Base-by-base conservation (phyloP, 2,113 vertebrate species). In the Bagarius yarrelli region DNA sequence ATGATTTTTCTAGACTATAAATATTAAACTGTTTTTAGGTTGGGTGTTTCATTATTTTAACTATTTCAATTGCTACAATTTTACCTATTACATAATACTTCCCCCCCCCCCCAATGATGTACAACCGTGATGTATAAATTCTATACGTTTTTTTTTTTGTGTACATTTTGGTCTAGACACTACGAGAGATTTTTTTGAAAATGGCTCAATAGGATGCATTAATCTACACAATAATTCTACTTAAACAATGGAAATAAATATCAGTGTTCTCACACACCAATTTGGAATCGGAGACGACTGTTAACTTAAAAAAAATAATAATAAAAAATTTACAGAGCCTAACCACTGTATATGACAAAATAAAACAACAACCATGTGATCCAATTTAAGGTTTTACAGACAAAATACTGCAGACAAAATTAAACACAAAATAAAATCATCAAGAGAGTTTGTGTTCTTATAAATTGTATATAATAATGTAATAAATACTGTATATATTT, bases 1-100 rank as follows among this genome's bases (percentile, higher is more conserved):
- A 83, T 64, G 19, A 66, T 83, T 86, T 83, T 86, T 57, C 80
- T 86, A 86, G 75, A 19, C 55, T 50, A 50, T 50, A 69, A 86
- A 63, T 71, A 79, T 78, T 56, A 66, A 76, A 79, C 50, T 27
- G 67, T 36, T 71, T 67, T 69, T 74, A 40, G 70, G 67, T 66
- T 69, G 74, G 44, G 74, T 83, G 76, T 69, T 80, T 85, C 19
- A 79, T 78, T 40, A 80, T 84, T 82, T 70, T 0, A 44, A 53
- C 9, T 56, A 11, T 64, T 78, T 77, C 18, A 14, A 77, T 56
- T 85, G 75, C 55, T 82, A 55, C 40, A 72, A 53, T 50, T 72
- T 85, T 47, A 5, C 73, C 16, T 73, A 30, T 70, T 34, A 69
- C 80, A 34, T 55, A 56, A 74, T 34, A 56, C 25, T 67, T 23